Evolutionary conservation across 2,113 vertebrate species (phyloP).

Genomic region (Tauraco erythrolophus): DNA sequence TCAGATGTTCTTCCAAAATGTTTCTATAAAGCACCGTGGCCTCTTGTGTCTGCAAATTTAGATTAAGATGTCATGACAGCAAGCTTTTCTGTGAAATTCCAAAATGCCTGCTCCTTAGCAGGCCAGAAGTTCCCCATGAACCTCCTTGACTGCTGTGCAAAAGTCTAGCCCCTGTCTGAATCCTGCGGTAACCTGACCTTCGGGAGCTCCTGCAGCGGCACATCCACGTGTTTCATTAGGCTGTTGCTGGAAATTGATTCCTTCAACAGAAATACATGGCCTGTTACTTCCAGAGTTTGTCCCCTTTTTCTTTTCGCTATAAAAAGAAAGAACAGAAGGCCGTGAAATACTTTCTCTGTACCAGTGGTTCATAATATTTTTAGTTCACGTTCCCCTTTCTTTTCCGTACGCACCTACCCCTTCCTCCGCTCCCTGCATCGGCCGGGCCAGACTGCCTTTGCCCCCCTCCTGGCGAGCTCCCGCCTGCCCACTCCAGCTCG

Average conservation of each 20-base stretch:
- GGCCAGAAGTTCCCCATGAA: neutral
- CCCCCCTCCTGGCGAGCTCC: neutral
- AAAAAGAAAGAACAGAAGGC: conserved; percentile 11
- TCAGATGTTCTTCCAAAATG: neutral
- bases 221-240: neutral
- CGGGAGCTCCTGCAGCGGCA: neutral
- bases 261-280: neutral
- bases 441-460: neutral
- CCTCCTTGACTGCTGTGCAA: neutral
- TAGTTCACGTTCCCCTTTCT: neutral
- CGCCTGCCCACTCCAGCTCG: accelerated
- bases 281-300: conserved; percentile 8
- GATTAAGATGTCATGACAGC: neutral
- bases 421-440: neutral
- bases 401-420: neutral
- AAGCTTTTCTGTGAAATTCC: neutral
- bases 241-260: neutral
- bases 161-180: neutral
- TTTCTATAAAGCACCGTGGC: neutral
- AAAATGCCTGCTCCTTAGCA: neutral
- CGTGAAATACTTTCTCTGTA: neutral
- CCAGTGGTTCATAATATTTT: neutral
- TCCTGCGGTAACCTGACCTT: neutral
- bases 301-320: conserved; percentile 2
- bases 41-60: neutral